phyloP scores from a whole-genome alignment of 2,888 invertebrate genomes.

The Amphipoea oculea region DNA sequence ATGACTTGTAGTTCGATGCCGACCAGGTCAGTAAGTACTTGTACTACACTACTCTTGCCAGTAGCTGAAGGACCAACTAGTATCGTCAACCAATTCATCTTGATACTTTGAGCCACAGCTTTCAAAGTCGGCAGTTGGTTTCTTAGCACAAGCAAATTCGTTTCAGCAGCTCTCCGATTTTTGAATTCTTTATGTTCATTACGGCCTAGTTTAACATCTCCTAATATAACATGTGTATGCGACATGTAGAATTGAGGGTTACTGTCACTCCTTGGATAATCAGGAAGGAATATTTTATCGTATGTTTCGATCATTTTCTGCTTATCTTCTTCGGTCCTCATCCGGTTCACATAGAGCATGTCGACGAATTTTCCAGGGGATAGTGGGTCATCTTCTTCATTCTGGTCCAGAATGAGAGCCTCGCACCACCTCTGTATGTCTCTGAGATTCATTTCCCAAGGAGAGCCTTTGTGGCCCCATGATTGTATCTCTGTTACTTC shows the following conservation, averaged over 20 bases:
- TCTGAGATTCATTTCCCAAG: slow-evolving; percentile 99
- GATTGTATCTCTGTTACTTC: slow-evolving; percentile 91
- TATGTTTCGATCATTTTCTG: slow-evolving; percentile 91
- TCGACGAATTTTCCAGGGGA: slow-evolving; percentile 92
- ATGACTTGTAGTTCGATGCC: slow-evolving; percentile 94
- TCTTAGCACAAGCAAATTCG: slow-evolving; percentile 86
- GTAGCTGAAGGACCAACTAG: slow-evolving; percentile 94
- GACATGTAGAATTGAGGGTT: slow-evolving; percentile 91
- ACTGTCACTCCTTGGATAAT: slow-evolving; percentile 87
- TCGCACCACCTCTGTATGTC: slow-evolving; percentile 99
- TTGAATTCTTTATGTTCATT: slow-evolving; percentile 82
- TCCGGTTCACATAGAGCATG: slow-evolving; percentile 96
- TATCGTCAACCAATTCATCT: slow-evolving; percentile 98
- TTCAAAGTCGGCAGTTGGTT: slow-evolving; percentile 93
- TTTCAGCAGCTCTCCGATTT: slow-evolving; percentile 79
- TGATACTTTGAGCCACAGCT: slow-evolving; percentile 95
- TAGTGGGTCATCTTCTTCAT: slow-evolving; percentile 69
- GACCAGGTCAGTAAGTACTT: slow-evolving; percentile 93
- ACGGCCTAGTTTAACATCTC: slow-evolving; percentile 90
- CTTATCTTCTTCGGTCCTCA: slow-evolving; percentile 95
- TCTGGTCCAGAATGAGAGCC: slow-evolving; percentile 89
- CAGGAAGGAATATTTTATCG: slow-evolving; percentile 85
- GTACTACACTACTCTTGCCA: slow-evolving; percentile 95
- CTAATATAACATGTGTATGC: slow-evolving; percentile 91
- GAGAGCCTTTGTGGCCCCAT: slow-evolving; percentile 96